A percentile compares a stretch with the other conserved stretches of the same genome.
phyloP scores from a whole-genome alignment of 2,113 vertebrate genomes.

The Equus quagga region DNA sequence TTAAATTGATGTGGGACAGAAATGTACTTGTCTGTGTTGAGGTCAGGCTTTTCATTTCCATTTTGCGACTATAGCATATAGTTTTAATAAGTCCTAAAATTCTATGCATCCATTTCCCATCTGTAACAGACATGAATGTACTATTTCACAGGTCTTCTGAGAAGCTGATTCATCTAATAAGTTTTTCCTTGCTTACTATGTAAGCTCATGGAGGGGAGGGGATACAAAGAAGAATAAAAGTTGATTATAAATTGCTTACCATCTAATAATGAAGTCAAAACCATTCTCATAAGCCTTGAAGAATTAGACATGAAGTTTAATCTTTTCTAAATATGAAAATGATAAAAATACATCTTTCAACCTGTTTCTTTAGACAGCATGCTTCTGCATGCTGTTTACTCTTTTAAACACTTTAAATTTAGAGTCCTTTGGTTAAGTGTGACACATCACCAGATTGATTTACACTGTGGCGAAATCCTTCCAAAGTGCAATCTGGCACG shows the following conservation, averaged over 20 bases:
- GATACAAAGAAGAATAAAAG: conserved; percentile 44
- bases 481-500: background rate
- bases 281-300: conserved; percentile 25
- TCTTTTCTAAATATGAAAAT: conserved; percentile 49
- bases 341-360: conserved; percentile 23
- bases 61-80: background rate
- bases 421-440: background rate
- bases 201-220: background rate
- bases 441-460: background rate
- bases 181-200: conserved; percentile 38
- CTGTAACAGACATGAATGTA: background rate
- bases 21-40: background rate
- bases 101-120: background rate
- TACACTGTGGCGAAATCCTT: background rate
- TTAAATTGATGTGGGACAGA: conserved; percentile 1
- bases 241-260: background rate
- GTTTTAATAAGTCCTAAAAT: conserved; percentile 37
- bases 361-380: background rate
- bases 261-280: conserved; percentile 23
- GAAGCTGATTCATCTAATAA: background rate
- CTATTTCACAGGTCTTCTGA: conserved; percentile 37
- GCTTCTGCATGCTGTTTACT: conserved; percentile 11
- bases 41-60: background rate
- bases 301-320: conserved; percentile 31
- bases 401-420: background rate